Evolutionary conservation across 2,888 invertebrate species (phyloP), one percentile per base, ranked within the genome.

Genomic region (Caenorhabditis uteleia): DNA sequence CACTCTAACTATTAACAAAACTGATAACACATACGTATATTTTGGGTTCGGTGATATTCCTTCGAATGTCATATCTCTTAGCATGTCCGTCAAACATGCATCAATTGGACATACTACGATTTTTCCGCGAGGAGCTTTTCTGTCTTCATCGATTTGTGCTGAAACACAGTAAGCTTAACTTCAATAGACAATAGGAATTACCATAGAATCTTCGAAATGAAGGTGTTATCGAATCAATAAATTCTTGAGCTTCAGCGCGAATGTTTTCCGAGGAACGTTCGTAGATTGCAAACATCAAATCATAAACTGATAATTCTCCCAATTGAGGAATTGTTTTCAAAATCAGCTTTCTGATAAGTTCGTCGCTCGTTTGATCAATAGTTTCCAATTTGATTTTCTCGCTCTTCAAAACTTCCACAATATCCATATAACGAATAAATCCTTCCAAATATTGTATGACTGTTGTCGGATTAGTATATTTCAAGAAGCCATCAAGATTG

Each of bases 321-420:
- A 70, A 36, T 8, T 45, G 21, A 4, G 70, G 64, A 25, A 70
- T 59, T 7, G 58, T 68, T 34, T 61, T 38, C 10, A 70, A 40
- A 20, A 62, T 34, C 8, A 48, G 5, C 25, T 62, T 62, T 20
- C 48, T 57, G 40, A 40, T 40, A 10, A 53, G 29, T 20, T 46
- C 40, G 8, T 23, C 23, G 5, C 36, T n/a, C n/a, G n/a, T n/a
- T n/a, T n/a, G 12, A 16, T 49, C 18, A 16, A 14, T 18, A 1
- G 27, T 14, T 34, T 39, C 45, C 16, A n/a, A n/a, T n/a, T n/a
- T n/a, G n/a, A n/a, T n/a, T n/a, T n/a, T 40, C 29, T 48, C 48
- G 25, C 31, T 12, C 12, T 46, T 27, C 12, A 69, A 40, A 7
- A 20, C 29, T 12, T 7, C 2, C 2, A 56, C 40, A 14, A 48